A percentile compares a stretch with the other conserved stretches of the same genome.
These are phyloP conservation scores for Thermophis baileyi DNA, from an alignment of 2,113 vertebrate species.

Conservation along the genomic window DNA sequence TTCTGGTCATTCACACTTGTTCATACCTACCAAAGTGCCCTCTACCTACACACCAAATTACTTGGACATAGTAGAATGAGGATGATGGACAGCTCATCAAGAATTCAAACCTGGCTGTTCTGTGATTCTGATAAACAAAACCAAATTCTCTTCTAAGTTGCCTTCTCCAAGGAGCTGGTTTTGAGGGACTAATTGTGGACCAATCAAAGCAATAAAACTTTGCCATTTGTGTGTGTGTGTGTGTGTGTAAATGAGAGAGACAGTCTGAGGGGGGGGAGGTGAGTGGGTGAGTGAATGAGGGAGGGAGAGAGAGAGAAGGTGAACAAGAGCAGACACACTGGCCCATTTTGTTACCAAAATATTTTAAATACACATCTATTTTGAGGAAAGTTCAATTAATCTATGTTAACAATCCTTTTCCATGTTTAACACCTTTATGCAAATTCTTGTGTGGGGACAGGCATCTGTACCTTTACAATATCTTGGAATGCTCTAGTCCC, in stretches of 20 bases:
- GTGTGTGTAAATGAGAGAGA: neutral
- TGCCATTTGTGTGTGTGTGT: neutral
- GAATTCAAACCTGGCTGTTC: neutral
- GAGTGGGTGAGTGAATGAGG: too few relatives aligned
- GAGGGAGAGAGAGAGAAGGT: neutral
- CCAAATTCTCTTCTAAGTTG: neutral
- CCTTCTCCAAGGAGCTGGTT: neutral
- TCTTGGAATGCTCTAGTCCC: neutral
- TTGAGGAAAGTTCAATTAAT: neutral
- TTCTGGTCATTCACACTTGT: neutral
- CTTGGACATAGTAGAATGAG: neutral
- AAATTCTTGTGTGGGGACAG: neutral
- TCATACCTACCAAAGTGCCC: neutral
- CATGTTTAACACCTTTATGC: neutral
- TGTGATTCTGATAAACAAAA: neutral
- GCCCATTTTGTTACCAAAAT: neutral
- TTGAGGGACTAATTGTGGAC: neutral
- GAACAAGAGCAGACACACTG: neutral
- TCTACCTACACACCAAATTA: neutral
- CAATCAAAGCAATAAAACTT: neutral
- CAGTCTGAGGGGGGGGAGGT: too few relatives aligned
- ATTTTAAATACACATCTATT: neutral
- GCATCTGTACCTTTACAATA: neutral
- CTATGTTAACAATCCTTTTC: neutral
- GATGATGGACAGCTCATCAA: neutral